Percentiles rank a stretch among this genome's conserved stretches.
These are phyloP conservation scores for Dione vanillae DNA, from an alignment of 2,888 invertebrate genomes.

Conservation along the genomic window DNA sequence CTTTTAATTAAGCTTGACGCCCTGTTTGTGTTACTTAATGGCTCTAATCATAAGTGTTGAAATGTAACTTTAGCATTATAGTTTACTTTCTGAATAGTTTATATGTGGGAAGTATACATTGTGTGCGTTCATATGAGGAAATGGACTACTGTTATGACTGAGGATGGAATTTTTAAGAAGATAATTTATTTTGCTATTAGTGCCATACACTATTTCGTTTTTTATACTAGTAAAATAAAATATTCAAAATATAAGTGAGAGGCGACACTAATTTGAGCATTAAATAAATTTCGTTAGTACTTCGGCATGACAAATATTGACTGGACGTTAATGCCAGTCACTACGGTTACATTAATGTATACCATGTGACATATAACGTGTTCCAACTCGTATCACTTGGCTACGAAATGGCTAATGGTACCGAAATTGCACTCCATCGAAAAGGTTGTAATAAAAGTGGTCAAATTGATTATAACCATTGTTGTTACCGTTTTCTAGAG, in stretches of 20 bases:
- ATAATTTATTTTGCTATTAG: too few relatives aligned
- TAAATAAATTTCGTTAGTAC: background rate
- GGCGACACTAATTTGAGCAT: background rate
- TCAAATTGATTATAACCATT: background rate
- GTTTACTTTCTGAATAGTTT: too few relatives aligned
- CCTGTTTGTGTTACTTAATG: constrained; percentile 19
- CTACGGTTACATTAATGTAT: constrained; percentile 29
- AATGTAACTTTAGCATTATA: background rate
- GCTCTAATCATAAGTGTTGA: constrained; percentile 17
- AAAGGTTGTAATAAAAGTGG: constrained; percentile 5
- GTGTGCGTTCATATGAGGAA: too few relatives aligned
- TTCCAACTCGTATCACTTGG: constrained; percentile 6
- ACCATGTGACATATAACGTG: constrained; percentile 7
- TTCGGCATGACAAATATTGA: constrained; percentile 17
- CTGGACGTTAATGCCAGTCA: constrained; percentile 28
- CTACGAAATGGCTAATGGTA: constrained; percentile 27
- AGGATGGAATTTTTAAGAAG: too few relatives aligned
- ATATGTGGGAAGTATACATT: too few relatives aligned
- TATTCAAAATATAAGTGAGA: too few relatives aligned
- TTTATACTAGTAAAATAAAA: too few relatives aligned
- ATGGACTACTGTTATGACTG: too few relatives aligned
- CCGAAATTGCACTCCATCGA: too few relatives aligned
- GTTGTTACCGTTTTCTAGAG: too few relatives aligned
- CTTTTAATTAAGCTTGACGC: constrained; percentile 33
- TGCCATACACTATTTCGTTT: too few relatives aligned